These are phyloP conservation scores for Umimayanthus chanpuru DNA, from an alignment of 92 coral and sea anemone species.

Conservation along the genomic window DNA sequence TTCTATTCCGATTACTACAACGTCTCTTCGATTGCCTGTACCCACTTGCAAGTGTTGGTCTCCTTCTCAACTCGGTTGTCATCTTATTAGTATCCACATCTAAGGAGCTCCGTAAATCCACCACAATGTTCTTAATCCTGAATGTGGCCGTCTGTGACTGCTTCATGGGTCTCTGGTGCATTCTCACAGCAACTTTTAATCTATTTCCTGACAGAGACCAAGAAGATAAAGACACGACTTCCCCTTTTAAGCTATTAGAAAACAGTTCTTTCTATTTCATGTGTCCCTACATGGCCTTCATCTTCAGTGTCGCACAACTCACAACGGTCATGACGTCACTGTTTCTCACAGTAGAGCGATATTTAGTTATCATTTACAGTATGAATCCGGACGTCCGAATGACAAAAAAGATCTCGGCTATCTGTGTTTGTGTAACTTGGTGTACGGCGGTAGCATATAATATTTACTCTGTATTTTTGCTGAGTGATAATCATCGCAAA, in stretches of 20 bases:
- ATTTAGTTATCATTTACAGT: constrained; percentile 57
- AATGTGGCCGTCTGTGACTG: neutral
- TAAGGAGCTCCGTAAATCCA: neutral
- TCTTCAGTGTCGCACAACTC: constrained; percentile 64
- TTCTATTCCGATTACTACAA: neutral
- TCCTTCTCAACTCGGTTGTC: neutral
- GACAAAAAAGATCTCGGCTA: constrained; percentile 21
- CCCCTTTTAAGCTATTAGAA: too few relatives aligned
- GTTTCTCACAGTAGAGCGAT: constrained; percentile 65
- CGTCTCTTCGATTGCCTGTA: neutral
- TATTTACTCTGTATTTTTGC: constrained; percentile 51
- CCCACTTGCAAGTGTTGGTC: neutral
- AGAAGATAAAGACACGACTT: rapidly evolving
- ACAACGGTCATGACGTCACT: constrained; percentile 57
- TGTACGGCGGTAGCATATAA: constrained; percentile 34
- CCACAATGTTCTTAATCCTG: neutral
- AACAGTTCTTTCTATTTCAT: neutral
- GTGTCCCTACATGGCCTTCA: constrained; percentile 57
- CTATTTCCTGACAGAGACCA: neutral
- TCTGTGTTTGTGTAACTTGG: constrained; percentile 46
- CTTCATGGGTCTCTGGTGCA: neutral
- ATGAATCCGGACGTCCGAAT: constrained; percentile 62
- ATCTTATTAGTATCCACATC: neutral
- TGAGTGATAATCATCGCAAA: constrained; percentile 54
- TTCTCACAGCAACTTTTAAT: neutral